Percentiles rank a stretch among this genome's conserved stretches.
These are phyloP conservation scores for Apteryx owenii DNA, from an alignment of 2,113 vertebrate genomes.

Conservation along the genomic window DNA sequence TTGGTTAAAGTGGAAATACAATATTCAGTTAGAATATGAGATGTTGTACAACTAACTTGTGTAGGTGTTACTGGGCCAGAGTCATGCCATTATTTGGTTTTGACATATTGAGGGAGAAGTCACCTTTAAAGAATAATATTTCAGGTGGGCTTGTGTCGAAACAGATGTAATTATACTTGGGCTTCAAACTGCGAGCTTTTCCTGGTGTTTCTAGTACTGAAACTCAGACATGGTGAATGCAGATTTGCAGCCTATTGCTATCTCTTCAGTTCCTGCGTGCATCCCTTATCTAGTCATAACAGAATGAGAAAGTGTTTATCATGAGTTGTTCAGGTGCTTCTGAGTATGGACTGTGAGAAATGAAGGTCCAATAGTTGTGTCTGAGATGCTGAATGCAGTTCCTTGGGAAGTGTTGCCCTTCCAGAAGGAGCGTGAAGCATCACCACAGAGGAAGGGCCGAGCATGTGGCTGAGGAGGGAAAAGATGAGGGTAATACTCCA, in stretches of 20 bases:
- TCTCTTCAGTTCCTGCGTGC: neutral
- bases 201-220: neutral
- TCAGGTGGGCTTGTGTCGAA: neutral
- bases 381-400: neutral
- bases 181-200: neutral
- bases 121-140: neutral
- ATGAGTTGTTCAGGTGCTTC: neutral
- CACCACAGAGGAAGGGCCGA: neutral
- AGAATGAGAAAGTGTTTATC: neutral
- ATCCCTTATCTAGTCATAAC: neutral
- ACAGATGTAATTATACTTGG: neutral
- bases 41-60: neutral
- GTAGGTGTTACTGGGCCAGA: neutral
- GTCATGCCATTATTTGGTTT: neutral
- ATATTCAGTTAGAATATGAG: neutral
- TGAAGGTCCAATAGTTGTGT: neutral
- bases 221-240: neutral
- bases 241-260: neutral
- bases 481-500: neutral
- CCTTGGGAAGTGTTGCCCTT: neutral
- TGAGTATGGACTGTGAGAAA: neutral
- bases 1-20: neutral
- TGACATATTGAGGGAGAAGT: neutral
- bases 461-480: neutral
- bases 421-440: rapidly evolving